Evolutionary conservation across 1,140 invertebrate species (phyloP), one percentile per base, ranked within the genome.

Genomic region (Lycorma delicatula): DNA sequence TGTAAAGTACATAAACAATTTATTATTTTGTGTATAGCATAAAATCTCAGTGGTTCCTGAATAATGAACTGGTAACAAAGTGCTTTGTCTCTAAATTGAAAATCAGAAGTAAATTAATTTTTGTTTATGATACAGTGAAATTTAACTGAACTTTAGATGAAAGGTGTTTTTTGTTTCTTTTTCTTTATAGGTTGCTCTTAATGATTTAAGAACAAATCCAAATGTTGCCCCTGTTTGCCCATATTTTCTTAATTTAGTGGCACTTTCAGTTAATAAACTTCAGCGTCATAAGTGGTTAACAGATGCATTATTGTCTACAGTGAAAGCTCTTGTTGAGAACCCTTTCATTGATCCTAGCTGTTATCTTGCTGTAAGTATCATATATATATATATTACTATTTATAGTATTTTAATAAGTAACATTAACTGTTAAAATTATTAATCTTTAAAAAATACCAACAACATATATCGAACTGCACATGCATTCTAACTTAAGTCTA

Each of bases 201-300:
- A 28, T 13, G 62, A 63, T 49, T 31, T 63, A 20, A 48, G 47
- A 44, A 56, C 34, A 7, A 63, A 63, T 41, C 57, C 62, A 11
- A 60, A 60, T 34, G 58, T 60, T 12, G 59, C 59, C 6, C 59
- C 62, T 12, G 13, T 60, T 5, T 58, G 56, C 25, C 62, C 62
- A n/a, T 63, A 63, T 55, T 63, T 63, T 36, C 34, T 63, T 3
- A 63, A 63, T 22, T 49, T 63, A 11, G 59, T 63, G 1, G 62
- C 62, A 16, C 29, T 60, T 1, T 55, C 59, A 18, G 57, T 63
- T 22, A 60, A 60, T 31, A 59, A 60, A 34, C 13, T 58, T 4
- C 52, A 31, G 23, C 25, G 62, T 12, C 34, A 63, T 46, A 48
- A 46, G n/a, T 34, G 52, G 50, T 52, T 63, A 4, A 63, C 59